Evolutionary conservation across 2,113 vertebrate species (phyloP).

Genomic region (Argyrosomus japonicus): DNA sequence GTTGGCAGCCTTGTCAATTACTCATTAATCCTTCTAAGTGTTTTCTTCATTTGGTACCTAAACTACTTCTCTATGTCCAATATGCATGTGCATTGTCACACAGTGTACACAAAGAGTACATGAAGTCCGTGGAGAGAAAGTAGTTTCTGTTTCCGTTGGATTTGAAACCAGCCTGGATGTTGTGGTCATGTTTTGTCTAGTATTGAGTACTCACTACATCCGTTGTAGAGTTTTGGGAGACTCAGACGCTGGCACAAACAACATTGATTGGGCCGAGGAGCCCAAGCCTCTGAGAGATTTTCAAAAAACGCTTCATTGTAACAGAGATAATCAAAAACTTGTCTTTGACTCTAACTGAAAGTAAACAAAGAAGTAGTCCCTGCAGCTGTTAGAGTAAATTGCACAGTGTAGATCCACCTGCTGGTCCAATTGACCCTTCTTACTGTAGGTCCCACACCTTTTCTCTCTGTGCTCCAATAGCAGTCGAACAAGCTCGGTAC

Average conservation of each 20-base stretch:
- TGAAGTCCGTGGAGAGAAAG: background rate
- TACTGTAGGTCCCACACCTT: too few species aligned
- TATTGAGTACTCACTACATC: background rate
- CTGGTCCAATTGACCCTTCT: background rate
- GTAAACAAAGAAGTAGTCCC: background rate
- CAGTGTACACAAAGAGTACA: background rate
- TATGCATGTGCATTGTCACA: constrained; percentile 4
- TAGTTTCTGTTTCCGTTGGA: background rate
- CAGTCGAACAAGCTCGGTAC: too few species aligned
- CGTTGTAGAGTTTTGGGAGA: background rate
- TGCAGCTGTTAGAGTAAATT: background rate
- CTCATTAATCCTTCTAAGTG: constrained; percentile 72
- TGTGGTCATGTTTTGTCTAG: background rate
- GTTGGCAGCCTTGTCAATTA: constrained; percentile 68
- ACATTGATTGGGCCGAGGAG: background rate
- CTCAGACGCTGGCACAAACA: background rate
- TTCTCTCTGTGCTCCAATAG: too few species aligned
- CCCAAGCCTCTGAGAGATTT: background rate
- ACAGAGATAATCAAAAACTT: background rate
- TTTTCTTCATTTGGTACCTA: constrained; percentile 59
- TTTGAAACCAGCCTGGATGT: background rate
- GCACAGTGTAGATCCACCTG: too few species aligned
- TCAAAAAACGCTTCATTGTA: background rate
- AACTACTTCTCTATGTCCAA: constrained; percentile 37
- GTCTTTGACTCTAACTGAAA: background rate